Percentiles rank a stretch among this genome's conserved stretches.
phyloP scores from a whole-genome alignment of 1,140 invertebrate genomes.

The Aphelinus certus region DNA sequence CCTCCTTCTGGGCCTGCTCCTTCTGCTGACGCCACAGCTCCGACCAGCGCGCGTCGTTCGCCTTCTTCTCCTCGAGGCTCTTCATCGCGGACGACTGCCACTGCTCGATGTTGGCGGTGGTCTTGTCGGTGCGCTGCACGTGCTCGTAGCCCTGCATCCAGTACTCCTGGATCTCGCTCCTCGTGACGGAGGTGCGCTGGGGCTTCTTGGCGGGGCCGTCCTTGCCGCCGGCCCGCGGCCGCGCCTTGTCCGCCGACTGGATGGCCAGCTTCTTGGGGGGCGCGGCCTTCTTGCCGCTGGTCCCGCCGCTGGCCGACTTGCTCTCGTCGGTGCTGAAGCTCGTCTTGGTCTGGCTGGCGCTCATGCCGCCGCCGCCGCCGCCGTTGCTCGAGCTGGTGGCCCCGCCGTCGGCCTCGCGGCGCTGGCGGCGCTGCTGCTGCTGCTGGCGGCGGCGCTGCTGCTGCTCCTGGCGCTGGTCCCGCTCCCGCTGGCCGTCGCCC shows the following conservation, averaged over 20 bases:
- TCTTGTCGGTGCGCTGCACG: constrained; percentile 38
- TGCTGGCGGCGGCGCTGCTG: constrained; percentile 52
- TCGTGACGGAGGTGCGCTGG: constrained; percentile 25
- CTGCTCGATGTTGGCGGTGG: constrained; percentile 38
- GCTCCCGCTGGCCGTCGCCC: constrained; percentile 31
- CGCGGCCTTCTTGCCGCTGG: constrained; percentile 24
- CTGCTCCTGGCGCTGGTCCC: constrained; percentile 52
- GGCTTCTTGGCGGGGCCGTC: constrained; percentile 7
- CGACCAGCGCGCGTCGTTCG: constrained; percentile 39
- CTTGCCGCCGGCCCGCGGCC: not conserved
- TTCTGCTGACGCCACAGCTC: constrained; percentile 40
- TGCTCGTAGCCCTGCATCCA: constrained; percentile 41
- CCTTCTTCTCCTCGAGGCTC: constrained; percentile 49
- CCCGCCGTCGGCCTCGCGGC: constrained; percentile 42
- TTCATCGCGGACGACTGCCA: constrained; percentile 39
- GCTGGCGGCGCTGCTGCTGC: constrained; percentile 37
- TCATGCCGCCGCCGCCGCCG: constrained; percentile 18
- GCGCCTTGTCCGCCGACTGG: constrained; percentile 11
- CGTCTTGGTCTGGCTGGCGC: constrained; percentile 30
- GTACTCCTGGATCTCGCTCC: constrained; percentile 41
- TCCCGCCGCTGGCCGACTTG: not conserved
- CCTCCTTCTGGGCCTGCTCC: constrained; percentile 35
- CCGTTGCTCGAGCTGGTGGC: constrained; percentile 27
- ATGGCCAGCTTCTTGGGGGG: constrained; percentile 22
- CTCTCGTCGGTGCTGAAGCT: constrained; percentile 38